These are phyloP conservation scores for Gobio gobio DNA, from an alignment of 2,113 vertebrate species.

Conservation along the genomic window DNA sequence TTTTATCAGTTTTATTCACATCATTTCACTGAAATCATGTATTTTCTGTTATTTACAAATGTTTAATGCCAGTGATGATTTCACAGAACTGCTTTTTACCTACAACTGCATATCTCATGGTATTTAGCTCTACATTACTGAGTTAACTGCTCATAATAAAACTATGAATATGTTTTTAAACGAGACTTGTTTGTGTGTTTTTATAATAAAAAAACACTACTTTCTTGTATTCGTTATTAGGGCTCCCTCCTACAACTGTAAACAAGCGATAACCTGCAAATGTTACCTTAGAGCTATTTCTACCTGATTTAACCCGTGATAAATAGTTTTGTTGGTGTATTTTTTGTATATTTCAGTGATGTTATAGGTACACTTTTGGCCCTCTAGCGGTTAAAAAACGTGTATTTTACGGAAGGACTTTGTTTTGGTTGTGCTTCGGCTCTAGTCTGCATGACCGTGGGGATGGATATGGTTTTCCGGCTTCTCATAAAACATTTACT, in stretches of 20 bases:
- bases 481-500: too few relatives aligned
- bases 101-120: conserved; percentile 66
- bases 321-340: too few relatives aligned
- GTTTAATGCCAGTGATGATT: conserved; percentile 70
- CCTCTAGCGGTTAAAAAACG: too few relatives aligned
- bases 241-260: background rate
- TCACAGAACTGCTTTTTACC: conserved; percentile 61
- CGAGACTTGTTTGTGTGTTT: conserved; percentile 48
- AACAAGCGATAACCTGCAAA: too few relatives aligned
- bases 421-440: too few relatives aligned
- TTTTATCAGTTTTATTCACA: conserved; percentile 36
- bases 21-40: conserved; percentile 45
- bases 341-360: too few relatives aligned
- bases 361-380: too few relatives aligned
- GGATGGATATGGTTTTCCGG: too few relatives aligned
- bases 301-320: too few relatives aligned
- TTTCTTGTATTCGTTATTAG: background rate
- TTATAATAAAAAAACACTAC: background rate
- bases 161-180: conserved; percentile 82
- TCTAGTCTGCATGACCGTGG: too few relatives aligned
- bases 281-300: background rate
- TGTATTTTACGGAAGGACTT: too few relatives aligned
- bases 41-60: conserved; percentile 60
- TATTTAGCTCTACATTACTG: conserved; percentile 67
- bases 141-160: conserved; percentile 77